Conservation (phyloP, 2,113 vertebrate species). For the Dryoscopus gambensis region DNA sequence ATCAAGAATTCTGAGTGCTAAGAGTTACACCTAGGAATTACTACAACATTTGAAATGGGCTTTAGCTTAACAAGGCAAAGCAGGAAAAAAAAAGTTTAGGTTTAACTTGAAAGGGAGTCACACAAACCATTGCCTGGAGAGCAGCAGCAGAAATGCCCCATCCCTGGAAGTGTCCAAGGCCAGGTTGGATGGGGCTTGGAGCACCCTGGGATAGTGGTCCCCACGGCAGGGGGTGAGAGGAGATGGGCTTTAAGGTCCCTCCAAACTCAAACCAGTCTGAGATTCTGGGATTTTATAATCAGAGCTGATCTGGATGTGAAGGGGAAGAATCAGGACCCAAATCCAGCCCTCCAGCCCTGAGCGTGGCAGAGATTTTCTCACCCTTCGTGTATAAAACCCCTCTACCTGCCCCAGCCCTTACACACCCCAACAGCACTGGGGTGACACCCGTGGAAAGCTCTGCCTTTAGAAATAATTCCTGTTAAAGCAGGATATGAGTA, state of each 20-base stretch:
- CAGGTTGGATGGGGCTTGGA: background rate
- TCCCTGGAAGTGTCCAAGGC: background rate
- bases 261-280: background rate
- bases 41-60: background rate
- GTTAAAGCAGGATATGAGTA: rapidly evolving
- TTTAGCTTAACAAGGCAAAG: background rate
- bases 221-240: background rate
- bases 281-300: background rate
- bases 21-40: background rate
- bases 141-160: background rate
- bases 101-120: background rate
- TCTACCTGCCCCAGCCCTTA: background rate
- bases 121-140: background rate
- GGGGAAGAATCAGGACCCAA: background rate
- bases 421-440: rapidly evolving
- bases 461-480: background rate
- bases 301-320: background rate
- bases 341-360: background rate
- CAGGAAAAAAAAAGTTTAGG: background rate
- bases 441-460: background rate
- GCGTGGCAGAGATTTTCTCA: background rate
- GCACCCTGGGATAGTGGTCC: background rate
- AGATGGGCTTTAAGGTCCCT: background rate
- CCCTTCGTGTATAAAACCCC: background rate
- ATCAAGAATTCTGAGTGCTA: background rate